Evolutionary conservation across 2,113 vertebrate species (phyloP).

Genomic region (Campylomormyrus numenius): DNA sequence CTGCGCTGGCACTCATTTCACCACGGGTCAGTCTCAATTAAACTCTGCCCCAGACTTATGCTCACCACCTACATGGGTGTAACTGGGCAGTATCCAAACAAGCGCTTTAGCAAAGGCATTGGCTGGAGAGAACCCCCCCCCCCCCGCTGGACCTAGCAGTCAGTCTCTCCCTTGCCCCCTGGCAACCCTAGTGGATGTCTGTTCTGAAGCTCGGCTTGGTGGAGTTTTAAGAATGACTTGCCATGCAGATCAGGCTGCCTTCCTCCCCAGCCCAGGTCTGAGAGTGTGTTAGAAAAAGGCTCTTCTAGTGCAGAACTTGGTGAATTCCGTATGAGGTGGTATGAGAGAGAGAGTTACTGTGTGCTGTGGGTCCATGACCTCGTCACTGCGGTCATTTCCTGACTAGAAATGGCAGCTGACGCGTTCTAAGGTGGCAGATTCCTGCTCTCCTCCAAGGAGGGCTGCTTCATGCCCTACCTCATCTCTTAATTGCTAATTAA

Average conservation of each 20-base stretch:
- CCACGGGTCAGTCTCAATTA: neutral
- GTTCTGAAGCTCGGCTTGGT: slow-evolving; percentile 43
- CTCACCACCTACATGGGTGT: neutral
- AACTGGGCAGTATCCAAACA: neutral
- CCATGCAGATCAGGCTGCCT: neutral
- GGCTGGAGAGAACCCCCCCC: neutral
- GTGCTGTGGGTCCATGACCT: slow-evolving; percentile 34
- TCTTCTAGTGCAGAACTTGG: slow-evolving; percentile 55
- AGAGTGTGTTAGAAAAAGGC: slow-evolving; percentile 36
- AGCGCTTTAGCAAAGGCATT: neutral
- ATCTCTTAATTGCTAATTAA: neutral
- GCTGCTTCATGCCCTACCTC: neutral
- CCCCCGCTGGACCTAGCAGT: neutral
- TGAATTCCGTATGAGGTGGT: slow-evolving; percentile 61
- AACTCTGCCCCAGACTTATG: neutral
- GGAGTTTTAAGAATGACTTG: slow-evolving; percentile 52
- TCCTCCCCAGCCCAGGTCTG: slow-evolving; percentile 55
- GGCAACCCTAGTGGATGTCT: slow-evolving; percentile 43
- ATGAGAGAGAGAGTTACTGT: slow-evolving; percentile 49
- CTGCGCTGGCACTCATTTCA: neutral
- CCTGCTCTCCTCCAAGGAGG: neutral
- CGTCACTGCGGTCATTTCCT: neutral
- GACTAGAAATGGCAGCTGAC: neutral
- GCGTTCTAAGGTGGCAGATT: neutral
- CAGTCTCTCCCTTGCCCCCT: slow-evolving; percentile 31